Conservation (phyloP, 2,888 invertebrate genomes). For the Neoascia interrupta region DNA sequence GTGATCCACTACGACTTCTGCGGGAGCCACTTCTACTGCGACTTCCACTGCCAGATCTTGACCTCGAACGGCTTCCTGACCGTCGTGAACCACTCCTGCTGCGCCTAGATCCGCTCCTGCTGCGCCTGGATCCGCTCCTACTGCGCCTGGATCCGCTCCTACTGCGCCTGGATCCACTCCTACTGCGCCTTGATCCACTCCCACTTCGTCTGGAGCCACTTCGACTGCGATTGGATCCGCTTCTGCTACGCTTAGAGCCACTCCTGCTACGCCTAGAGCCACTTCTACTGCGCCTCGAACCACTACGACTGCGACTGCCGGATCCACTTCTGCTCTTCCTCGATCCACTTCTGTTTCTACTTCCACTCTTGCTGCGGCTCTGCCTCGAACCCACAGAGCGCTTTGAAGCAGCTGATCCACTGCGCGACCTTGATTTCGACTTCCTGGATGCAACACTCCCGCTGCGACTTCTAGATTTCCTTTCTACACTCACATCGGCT, state of each 20-base stretch:
- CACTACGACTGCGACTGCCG: constrained; percentile 70
- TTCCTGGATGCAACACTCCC: constrained; percentile 44
- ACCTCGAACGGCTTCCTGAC: constrained; percentile 46
- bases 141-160: constrained; percentile 71
- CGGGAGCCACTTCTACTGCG: constrained; percentile 73
- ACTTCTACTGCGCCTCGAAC: constrained; percentile 73
- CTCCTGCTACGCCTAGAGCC: constrained; percentile 71
- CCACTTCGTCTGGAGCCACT: constrained; percentile 68
- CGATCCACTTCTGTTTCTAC: constrained; percentile 70
- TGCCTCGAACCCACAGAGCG: constrained; percentile 53
- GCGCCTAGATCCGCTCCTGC: constrained; percentile 73
- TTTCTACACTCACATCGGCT: constrained; percentile 11
- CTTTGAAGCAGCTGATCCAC: constrained; percentile 43
- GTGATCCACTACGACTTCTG: constrained; percentile 72
- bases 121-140: constrained; percentile 73
- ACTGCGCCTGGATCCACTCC: constrained; percentile 69
- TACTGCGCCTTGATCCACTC: constrained; percentile 71
- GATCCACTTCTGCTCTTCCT: constrained; percentile 72
- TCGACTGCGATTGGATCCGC: constrained; percentile 55
- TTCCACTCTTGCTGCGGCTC: constrained; percentile 66
- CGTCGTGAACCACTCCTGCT: constrained; percentile 68
- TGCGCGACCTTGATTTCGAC: constrained; percentile 51
- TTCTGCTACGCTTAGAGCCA: constrained; percentile 51
- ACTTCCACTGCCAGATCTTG: constrained; percentile 71
- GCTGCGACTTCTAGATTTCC: constrained; percentile 69